Evolutionary conservation across 2,888 invertebrate species (phyloP).

Genomic region (Epinotia nisella): DNA sequence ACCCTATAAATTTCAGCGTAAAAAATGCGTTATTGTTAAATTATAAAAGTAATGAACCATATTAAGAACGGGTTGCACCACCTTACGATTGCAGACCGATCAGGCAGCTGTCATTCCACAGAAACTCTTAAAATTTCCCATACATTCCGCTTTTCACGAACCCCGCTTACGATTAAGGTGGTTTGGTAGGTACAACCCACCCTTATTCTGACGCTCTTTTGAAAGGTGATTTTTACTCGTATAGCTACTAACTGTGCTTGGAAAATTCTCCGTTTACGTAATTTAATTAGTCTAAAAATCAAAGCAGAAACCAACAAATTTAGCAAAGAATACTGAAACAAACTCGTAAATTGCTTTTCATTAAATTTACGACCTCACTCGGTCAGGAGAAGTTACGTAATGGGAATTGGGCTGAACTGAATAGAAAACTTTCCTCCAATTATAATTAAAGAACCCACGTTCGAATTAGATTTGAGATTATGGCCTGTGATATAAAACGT

Average conservation of each 20-base stretch:
- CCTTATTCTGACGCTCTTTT: not conserved
- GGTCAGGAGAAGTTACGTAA: constrained; percentile 45
- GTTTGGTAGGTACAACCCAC: too few species aligned
- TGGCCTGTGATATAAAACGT: not conserved
- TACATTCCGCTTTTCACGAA: too few species aligned
- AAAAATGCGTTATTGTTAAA: not conserved
- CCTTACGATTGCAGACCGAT: too few species aligned
- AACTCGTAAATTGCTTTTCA: constrained; percentile 36
- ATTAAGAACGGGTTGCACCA: too few species aligned
- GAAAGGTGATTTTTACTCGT: not conserved
- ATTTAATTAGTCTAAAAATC: constrained; percentile 14
- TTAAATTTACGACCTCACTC: constrained; percentile 39
- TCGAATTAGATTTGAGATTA: constrained; percentile 15
- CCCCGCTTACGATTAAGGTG: too few species aligned
- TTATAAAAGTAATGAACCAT: not conserved
- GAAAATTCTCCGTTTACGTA: not conserved
- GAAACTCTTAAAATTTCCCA: too few species aligned
- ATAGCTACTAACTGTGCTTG: not conserved
- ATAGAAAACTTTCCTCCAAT: constrained; percentile 50
- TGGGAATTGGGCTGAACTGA: constrained; percentile 49
- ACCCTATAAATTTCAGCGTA: not conserved
- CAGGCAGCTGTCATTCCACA: too few species aligned
- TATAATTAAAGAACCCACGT: constrained; percentile 44
- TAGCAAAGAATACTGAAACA: constrained; percentile 23
- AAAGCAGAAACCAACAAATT: constrained; percentile 12